Evolutionary conservation across 2,797 vertebrate genomes (phyloP).

Genomic region (Coregonus suidteri): DNA sequence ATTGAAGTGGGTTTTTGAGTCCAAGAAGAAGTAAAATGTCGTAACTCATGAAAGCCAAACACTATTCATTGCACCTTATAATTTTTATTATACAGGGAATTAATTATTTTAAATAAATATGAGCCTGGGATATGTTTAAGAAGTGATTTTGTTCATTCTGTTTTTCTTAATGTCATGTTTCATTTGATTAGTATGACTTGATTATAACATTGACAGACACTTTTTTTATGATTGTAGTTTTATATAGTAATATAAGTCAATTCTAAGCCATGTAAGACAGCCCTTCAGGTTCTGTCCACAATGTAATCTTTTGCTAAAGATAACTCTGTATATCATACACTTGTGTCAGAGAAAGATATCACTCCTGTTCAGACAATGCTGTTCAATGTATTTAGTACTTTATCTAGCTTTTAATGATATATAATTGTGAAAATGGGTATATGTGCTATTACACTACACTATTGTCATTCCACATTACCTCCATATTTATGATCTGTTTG

Average conservation of each 20-base stretch:
- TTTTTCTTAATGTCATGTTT: too few species aligned
- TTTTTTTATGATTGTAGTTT: constrained; percentile 32
- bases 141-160: constrained; percentile 23
- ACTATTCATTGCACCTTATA: neutral
- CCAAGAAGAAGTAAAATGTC: neutral
- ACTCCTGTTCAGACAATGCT: constrained; percentile 22
- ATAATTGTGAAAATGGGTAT: constrained; percentile 27
- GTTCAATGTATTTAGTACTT: constrained; percentile 21
- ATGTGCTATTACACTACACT: constrained; percentile 8
- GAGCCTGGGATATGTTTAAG: neutral
- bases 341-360: neutral
- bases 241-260: constrained; percentile 35
- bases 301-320: neutral
- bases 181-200: neutral
- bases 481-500: neutral
- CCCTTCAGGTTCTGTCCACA: constrained; percentile 12
- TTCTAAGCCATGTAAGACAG: constrained; percentile 50
- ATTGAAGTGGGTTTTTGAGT: neutral
- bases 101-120: neutral
- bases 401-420: constrained; percentile 22
- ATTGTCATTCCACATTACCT: constrained; percentile 18
- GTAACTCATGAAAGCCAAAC: neutral
- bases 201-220: constrained; percentile 5
- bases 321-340: constrained; percentile 11
- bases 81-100: neutral